Evolutionary conservation across 2,888 invertebrate genomes (phyloP).

Genomic region (Cyclophora albipunctata): DNA sequence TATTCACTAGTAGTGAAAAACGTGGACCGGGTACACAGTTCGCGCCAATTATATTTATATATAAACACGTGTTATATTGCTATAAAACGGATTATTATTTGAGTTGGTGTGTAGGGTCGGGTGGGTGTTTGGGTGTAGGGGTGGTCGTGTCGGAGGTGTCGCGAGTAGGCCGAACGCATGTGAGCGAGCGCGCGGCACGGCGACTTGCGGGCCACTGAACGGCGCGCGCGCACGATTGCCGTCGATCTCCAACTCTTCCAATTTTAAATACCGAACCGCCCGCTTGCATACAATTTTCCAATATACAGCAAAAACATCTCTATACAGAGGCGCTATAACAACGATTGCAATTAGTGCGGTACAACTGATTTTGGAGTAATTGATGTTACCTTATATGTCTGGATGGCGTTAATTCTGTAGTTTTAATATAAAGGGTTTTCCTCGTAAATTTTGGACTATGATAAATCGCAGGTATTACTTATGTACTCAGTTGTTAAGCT

Average conservation of each 20-base stretch:
- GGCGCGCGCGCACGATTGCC: constrained; percentile 48
- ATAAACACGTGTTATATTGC: constrained; percentile 54
- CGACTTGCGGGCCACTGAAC: constrained; percentile 66
- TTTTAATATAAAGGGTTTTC: too few species aligned
- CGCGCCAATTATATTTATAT: constrained; percentile 54
- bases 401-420: too few species aligned
- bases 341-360: constrained; percentile 3
- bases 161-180: constrained; percentile 35
- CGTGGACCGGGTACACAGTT: constrained; percentile 56
- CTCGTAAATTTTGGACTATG: too few species aligned
- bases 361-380: too few species aligned
- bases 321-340: constrained; percentile 1
- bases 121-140: neutral
- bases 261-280: constrained; percentile 56
- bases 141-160: neutral
- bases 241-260: constrained; percentile 51
- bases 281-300: constrained; percentile 50
- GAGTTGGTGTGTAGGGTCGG: too few species aligned
- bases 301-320: constrained; percentile 18
- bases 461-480: too few species aligned
- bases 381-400: too few species aligned
- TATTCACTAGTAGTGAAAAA: constrained; percentile 65
- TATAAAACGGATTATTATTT: constrained; percentile 28
- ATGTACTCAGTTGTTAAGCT: too few species aligned
- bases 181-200: constrained; percentile 61